phyloP scores from a whole-genome alignment of 2,113 vertebrate species.

The Malaclemys terrapin region DNA sequence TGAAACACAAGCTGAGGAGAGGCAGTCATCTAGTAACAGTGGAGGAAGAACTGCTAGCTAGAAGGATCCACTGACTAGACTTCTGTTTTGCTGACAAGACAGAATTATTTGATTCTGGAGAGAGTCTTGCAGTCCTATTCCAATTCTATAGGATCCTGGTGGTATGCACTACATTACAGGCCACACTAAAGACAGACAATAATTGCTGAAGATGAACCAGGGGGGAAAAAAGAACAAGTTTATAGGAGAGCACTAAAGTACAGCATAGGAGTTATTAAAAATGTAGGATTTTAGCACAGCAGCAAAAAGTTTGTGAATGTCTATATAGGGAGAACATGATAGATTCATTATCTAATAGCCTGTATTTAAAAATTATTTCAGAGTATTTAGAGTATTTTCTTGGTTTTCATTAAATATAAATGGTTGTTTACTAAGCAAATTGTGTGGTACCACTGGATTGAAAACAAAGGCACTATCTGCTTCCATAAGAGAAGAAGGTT shows the following conservation, averaged over 20 bases:
- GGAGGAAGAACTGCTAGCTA: not conserved
- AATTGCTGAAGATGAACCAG: not conserved
- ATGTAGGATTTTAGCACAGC: too few species aligned
- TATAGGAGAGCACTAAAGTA: too few species aligned
- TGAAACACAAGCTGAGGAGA: not conserved
- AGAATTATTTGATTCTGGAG: not conserved
- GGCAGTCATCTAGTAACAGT: not conserved
- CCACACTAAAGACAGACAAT: not conserved
- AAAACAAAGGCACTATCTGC: too few species aligned
- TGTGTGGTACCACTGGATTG: too few species aligned
- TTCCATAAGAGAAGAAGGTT: too few species aligned
- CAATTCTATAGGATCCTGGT: not conserved
- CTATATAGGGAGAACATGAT: not conserved
- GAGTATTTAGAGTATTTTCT: not conserved
- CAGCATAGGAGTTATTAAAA: too few species aligned
- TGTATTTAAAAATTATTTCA: not conserved
- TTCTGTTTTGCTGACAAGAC: not conserved
- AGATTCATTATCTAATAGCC: not conserved
- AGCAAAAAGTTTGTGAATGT: not conserved
- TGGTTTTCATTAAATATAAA: not conserved
- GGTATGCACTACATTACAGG: not conserved
- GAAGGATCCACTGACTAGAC: fast-evolving
- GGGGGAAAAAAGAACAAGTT: too few species aligned
- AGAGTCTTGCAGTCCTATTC: not conserved
- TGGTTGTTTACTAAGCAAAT: not conserved